Percentiles rank a stretch among this genome's conserved stretches.
These are phyloP conservation scores for Melanaphis sacchari DNA, from an alignment of 1,140 invertebrate species.

Conservation along the genomic window DNA sequence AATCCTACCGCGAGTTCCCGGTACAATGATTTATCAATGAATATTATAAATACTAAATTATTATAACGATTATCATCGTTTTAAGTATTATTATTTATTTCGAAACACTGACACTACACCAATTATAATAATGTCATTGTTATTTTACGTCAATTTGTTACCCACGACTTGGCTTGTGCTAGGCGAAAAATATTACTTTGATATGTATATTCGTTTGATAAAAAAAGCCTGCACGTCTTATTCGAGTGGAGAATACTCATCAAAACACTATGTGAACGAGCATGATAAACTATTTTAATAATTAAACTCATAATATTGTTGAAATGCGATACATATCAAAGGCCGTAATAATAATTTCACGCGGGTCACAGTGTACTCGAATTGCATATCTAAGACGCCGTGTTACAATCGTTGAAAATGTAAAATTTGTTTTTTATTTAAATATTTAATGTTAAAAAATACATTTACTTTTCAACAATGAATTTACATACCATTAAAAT, in stretches of 20 bases:
- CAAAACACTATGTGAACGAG: neutral
- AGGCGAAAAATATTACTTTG: no score
- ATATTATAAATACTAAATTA: neutral
- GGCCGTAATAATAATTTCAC: neutral
- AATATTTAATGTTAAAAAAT: neutral
- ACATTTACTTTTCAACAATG: neutral
- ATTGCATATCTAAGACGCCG: neutral
- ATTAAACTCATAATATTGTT: neutral
- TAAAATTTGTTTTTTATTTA: no score
- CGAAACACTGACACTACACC: no score
- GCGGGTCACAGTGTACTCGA: neutral
- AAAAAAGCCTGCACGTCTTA: neutral
- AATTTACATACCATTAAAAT: neutral
- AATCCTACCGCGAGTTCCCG: no score
- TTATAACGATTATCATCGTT: no score
- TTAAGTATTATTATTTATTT: neutral
- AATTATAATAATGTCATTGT: neutral
- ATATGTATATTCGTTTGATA: no score
- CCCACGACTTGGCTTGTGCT: neutral
- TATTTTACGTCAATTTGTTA: neutral
- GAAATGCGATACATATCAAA: neutral
- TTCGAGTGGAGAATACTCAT: neutral
- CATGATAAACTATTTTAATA: neutral
- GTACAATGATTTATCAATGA: neutral
- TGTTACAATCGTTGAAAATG: neutral